Base-by-base conservation (phyloP, 2,797 vertebrate genomes). In the Pampus argenteus region DNA sequence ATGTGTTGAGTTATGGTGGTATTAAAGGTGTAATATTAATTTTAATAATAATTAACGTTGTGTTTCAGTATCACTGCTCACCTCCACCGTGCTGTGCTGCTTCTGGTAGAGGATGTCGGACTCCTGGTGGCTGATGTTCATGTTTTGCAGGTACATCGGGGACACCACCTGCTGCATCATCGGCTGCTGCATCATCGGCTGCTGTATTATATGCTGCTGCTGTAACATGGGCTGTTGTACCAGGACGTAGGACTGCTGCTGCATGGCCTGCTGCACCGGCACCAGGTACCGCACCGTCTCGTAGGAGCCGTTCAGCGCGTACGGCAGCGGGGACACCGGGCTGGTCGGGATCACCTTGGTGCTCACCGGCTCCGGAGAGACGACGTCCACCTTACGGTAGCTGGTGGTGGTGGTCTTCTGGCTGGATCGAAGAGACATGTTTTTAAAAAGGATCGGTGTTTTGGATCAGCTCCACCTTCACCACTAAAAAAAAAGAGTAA, bases 271-370 rank as follows among this genome's bases (percentile, higher is more conserved):
- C 66, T 86, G 73, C 31, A 86, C 2, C 68, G 74, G 94, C 0
- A 95, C 84, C 90, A 95, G 90, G 92, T 95, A 95, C 6, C 91
- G 91, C 9, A 94, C 26, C 28, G 90, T 79, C 56, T 84, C 86
- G 22, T 88, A 91, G 2, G 70, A 71, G 23, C 88, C 89, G 76
- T 90, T 89, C 23, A 86, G 0, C 9, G 73, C 9, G 66, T 82
- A 85, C 4, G 70, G 78, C 59, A 88, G 0, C 49, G 76, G 67
- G 2, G 88, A 79, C 57, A 66, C 36, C 0, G 74, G 2, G 2
- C 23, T 2, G 58, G 17, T 0, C 0, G 85, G 40, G 55, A 90
- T n/a, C 66, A 88, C 14, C 31, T 58, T 76, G 28, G n/a, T 50
- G 74, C 40, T 13, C 51, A 17, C 6, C 34, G 63, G 84, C 2